These are phyloP conservation scores for Tipula lateralis DNA, from an alignment of 2,888 invertebrate species.

Conservation along the genomic window DNA sequence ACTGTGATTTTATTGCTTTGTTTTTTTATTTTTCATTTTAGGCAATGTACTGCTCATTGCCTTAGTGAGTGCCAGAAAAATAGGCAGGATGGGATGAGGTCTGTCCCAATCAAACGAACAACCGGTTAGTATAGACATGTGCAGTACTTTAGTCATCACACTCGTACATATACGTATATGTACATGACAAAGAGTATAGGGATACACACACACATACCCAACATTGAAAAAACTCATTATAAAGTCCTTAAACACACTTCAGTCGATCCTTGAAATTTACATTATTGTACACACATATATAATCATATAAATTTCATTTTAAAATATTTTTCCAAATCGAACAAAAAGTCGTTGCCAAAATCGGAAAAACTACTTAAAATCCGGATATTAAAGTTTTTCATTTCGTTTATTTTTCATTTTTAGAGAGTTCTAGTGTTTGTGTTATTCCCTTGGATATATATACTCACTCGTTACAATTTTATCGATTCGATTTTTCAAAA, in stretches of 20 bases:
- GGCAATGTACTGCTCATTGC: too few relatives aligned
- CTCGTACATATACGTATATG: too few relatives aligned
- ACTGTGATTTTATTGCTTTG: too few relatives aligned
- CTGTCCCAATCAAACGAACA: too few relatives aligned
- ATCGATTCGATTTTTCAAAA: not conserved
- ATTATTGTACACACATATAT: not conserved
- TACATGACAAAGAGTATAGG: too few relatives aligned
- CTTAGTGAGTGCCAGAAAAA: too few relatives aligned
- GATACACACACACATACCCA: not conserved
- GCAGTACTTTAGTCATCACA: too few relatives aligned
- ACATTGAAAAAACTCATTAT: constrained; percentile 6
- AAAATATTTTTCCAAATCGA: not conserved
- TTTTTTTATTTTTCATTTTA: too few relatives aligned
- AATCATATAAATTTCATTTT: not conserved
- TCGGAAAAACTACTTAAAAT: constrained; percentile 28
- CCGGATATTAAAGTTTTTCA: constrained; percentile 28
- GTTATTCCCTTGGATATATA: not conserved
- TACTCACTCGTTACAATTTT: too few relatives aligned
- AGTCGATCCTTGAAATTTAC: not conserved
- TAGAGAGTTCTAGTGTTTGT: not conserved
- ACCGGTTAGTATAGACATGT: too few relatives aligned
- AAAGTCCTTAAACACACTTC: not conserved
- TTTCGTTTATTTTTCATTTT: not conserved
- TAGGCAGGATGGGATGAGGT: too few relatives aligned
- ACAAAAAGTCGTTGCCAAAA: not conserved